Conservation (phyloP, 1,140 invertebrate species). For the Papilio polytes region DNA sequence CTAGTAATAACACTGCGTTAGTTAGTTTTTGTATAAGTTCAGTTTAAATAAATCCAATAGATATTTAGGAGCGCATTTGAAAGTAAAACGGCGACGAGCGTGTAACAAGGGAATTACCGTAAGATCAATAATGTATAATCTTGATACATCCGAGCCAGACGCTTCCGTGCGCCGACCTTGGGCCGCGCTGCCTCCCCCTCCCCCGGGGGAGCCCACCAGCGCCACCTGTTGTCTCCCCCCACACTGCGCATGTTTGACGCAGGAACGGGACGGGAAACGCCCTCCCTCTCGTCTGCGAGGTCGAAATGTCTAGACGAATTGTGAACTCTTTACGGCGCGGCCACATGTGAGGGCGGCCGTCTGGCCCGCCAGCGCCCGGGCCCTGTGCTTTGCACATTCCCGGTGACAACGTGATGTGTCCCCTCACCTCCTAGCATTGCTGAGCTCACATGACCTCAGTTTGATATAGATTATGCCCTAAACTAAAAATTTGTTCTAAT, state of each 20-base stretch:
- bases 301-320: conserved; percentile 79
- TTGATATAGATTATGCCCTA: no score
- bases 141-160: conserved; percentile 72
- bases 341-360: conserved; percentile 45
- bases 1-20: neutral
- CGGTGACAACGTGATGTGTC: neutral
- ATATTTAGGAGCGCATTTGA: neutral
- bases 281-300: conserved; percentile 70
- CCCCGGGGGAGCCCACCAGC: conserved; percentile 48
- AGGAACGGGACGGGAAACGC: conserved; percentile 57
- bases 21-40: neutral
- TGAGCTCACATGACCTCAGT: neutral
- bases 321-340: conserved; percentile 73
- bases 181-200: conserved; percentile 69
- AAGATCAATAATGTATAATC: conserved; percentile 73
- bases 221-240: conserved; percentile 68
- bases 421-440: neutral
- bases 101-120: conserved; percentile 54
- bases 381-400: conserved; percentile 21
- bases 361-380: neutral
- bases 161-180: conserved; percentile 80
- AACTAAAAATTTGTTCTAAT: no score
- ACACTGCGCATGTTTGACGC: conserved; percentile 73
- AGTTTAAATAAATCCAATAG: conserved; percentile 3
- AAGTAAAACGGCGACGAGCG: conserved; percentile 21